Base-by-base conservation (phyloP, 2,888 invertebrate genomes). In the Acanthosepion pharaonis region DNA sequence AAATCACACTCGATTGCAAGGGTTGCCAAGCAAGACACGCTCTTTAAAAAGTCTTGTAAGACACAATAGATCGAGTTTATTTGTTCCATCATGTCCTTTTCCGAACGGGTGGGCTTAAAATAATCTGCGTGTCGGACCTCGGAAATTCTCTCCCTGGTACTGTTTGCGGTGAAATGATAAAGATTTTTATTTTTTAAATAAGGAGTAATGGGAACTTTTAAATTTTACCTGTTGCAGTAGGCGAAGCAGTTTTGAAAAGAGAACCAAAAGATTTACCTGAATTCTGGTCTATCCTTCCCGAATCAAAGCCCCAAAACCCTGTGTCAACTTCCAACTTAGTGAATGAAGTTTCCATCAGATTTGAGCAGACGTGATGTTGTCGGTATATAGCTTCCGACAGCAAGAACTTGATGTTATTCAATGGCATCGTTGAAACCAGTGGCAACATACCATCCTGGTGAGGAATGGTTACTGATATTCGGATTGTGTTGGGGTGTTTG, bases 401-500 rank as follows among this genome's bases (percentile, higher is more conserved):
- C 28, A 97, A 96, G 95, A 97, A 97, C n/a, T 97, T 96, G 8
- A 97, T 95, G 94, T 97, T 97, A 95, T 97, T 97, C 8, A 97
- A 95, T 8, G 97, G 97, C 92, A 97, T 96, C 3, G 97, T 97
- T 33, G 97, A 97, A 3, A 97, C 96, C 18, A 97, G 95, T 6
- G 97, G 97, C n/a, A 97, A 95, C 96, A 97, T 97, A 9, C 97
- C 97, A 95, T 97, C 97, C 95, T 97, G 97, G 95, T 97, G 97
- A 15, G 97, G 97, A 59, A 97, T 96, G 95, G 96, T 96, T 51
- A 97, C 96, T n/a, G 97, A 96, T 93, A 97, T 97, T 94, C 97
- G 97, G 33, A 97, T 96, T 18, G 97, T 97, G 96, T 97, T 97
- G 33, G 97, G 97, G 95, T 97, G 97, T 3, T 95, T 93, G 18